Conservation (phyloP, 2,888 invertebrate species). For the Augochlorella aurata region DNA sequence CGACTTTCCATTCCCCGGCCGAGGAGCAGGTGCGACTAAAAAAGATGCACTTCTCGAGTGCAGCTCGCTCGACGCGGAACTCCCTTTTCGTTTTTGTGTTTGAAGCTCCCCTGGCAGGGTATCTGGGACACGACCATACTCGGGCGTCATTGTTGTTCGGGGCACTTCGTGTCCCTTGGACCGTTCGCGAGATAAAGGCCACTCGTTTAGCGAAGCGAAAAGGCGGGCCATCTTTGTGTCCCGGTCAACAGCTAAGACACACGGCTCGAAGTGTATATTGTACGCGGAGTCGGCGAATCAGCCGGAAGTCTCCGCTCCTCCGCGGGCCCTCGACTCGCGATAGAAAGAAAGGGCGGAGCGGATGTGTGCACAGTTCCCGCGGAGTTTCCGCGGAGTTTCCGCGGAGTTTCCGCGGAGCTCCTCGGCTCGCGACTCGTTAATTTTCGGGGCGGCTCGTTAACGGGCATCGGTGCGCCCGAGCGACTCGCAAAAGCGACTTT, state of each 20-base stretch:
- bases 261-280: neutral
- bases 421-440: neutral
- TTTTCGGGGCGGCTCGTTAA: constrained; percentile 8
- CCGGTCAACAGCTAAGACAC: neutral
- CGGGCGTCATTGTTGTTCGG: constrained; percentile 1
- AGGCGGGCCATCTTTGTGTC: neutral
- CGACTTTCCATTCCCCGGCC: neutral
- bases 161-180: constrained; percentile 12
- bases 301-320: too few species aligned
- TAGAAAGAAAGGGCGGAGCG: too few species aligned
- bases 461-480: constrained; percentile 1
- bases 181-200: constrained; percentile 7
- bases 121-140: constrained; percentile 9
- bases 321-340: neutral
- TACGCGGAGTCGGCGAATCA: neutral
- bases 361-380: neutral
- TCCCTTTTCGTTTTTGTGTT: neutral
- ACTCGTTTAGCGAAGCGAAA: constrained; percentile 16
- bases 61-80: neutral
- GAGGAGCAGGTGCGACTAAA: neutral
- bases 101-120: neutral
- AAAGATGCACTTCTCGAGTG: neutral
- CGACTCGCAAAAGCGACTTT: constrained; percentile 4
- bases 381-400: neutral
- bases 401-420: neutral